These are phyloP conservation scores for Oncorhynchus keta DNA, from an alignment of 2,113 vertebrate genomes.

Conservation along the genomic window DNA sequence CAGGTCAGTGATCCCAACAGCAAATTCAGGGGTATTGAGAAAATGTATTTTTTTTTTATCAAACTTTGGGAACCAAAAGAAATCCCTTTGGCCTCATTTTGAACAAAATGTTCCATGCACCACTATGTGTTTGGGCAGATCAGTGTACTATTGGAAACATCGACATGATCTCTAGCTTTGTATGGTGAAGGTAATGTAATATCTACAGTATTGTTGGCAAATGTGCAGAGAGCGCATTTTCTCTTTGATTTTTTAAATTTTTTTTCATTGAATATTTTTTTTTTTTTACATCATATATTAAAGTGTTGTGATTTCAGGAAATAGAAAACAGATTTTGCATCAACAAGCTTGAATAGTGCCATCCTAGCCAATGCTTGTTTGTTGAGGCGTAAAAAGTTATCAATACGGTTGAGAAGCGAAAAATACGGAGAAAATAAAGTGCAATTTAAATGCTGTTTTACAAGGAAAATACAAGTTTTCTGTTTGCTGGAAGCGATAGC, in stretches of 20 bases:
- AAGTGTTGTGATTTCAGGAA: conserved; percentile 91
- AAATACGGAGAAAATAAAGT: conserved; percentile 65
- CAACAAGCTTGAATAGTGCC: conserved; percentile 75
- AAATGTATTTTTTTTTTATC: conserved; percentile 50
- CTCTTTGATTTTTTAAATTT: conserved; percentile 60
- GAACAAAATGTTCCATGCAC: conserved; percentile 72
- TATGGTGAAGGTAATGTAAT: conserved; percentile 80
- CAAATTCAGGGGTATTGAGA: conserved; percentile 86
- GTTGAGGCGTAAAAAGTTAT: conserved; percentile 78
- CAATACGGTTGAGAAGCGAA: conserved; percentile 63
- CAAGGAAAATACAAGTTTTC: conserved; percentile 77
- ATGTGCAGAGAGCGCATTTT: conserved; percentile 73
- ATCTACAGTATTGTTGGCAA: conserved; percentile 84
- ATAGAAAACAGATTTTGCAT: conserved; percentile 84
- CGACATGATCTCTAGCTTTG: conserved; percentile 65
- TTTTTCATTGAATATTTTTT: conserved; percentile 64
- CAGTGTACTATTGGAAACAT: conserved; percentile 62
- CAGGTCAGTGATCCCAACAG: conserved; percentile 87
- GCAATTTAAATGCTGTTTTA: conserved; percentile 80
- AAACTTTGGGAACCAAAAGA: conserved; percentile 77
- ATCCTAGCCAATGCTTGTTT: conserved; percentile 67
- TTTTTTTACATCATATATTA: conserved; percentile 77
- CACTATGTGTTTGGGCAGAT: conserved; percentile 67
- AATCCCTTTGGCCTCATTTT: conserved; percentile 73
- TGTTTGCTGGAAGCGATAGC: conserved; percentile 95